phyloP scores from a whole-genome alignment of 2,888 invertebrate genomes.

The Halictus ligatus region DNA sequence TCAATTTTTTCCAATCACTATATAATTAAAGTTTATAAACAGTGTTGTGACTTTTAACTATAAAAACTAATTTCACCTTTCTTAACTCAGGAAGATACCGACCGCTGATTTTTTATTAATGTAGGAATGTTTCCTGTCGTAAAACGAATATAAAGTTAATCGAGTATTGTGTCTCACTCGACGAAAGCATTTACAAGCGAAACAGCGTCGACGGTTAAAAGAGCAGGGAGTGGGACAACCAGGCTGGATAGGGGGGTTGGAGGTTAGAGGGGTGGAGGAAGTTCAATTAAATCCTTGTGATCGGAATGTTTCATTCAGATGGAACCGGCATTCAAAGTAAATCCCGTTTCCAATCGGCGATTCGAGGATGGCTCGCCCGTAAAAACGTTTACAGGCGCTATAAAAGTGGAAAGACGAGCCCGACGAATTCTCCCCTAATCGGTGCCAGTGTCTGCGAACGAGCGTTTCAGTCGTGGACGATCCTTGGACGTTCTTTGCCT shows the following conservation, averaged over 20 bases:
- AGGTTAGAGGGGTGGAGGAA: background rate
- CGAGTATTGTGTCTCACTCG: background rate
- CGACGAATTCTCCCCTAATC: conserved; percentile 34
- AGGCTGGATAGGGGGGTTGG: background rate
- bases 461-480: background rate
- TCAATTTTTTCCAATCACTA: background rate
- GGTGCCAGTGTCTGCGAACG: conserved; percentile 29
- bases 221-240: background rate
- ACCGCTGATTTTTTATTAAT: background rate
- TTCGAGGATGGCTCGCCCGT: conserved; percentile 15
- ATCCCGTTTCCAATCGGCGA: conserved; percentile 28
- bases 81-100: background rate
- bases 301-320: conserved; percentile 43
- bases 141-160: background rate
- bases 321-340: conserved; percentile 39
- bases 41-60: background rate
- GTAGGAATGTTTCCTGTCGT: background rate
- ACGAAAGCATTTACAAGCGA: background rate
- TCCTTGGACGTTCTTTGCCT: background rate
- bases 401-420: conserved; percentile 30
- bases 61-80: background rate
- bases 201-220: conserved; percentile 3
- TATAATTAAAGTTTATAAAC: background rate
- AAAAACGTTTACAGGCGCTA: conserved; percentile 43
- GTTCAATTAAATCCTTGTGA: conserved; percentile 47